Base-by-base conservation (phyloP, 2,888 invertebrate genomes). In the Nemurella pictetii region DNA sequence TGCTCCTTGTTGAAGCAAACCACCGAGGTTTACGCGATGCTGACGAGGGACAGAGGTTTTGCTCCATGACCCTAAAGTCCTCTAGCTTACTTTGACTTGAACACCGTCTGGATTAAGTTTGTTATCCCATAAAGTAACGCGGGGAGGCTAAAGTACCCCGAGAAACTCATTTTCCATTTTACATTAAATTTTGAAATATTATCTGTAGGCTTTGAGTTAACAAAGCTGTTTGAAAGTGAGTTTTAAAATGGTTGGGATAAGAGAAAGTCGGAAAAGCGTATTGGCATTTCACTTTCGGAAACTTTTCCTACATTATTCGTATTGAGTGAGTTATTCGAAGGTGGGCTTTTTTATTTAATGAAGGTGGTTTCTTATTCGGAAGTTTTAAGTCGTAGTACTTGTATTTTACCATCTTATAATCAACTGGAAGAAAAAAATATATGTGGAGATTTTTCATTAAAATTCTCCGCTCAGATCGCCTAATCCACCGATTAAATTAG, bases 151-250 rank as follows among this genome's bases (percentile, higher is more conserved):
- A 20, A 75, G 75, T 75, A 75, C 75, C 5, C 29, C 29, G n/a
- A 30, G 78, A 78, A 78, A 78, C 78, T 78, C 29, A 30, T 27
- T 28, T 28, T 29, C 28, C 29, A 30, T 29, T 30, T 75, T 28
- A 75, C 30, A 78, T 78, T 30, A 78, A 78, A 78, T 78, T 78
- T 28, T 78, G 28, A 78, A 78, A 78, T 78, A 30, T 78, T 78
- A 30, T 30, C 75, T 75, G 27, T 26, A 28, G 75, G 75, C 75
- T 75, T 75, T 75, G 75, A 55, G 55, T 55, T 55, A 55, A 55
- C 55, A 55, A 55, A 55, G 55, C 55, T 55, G 55, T 55, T 55
- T 20, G 55, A 55, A 55, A 55, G 55, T 55, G 55, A 55, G 55
- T 55, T 55, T 55, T 55, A 55, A 55, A 55, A 55, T 55, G 55